Evolutionary conservation across 2,888 invertebrate species (phyloP).

Genomic region (Plagodis pulveraria): DNA sequence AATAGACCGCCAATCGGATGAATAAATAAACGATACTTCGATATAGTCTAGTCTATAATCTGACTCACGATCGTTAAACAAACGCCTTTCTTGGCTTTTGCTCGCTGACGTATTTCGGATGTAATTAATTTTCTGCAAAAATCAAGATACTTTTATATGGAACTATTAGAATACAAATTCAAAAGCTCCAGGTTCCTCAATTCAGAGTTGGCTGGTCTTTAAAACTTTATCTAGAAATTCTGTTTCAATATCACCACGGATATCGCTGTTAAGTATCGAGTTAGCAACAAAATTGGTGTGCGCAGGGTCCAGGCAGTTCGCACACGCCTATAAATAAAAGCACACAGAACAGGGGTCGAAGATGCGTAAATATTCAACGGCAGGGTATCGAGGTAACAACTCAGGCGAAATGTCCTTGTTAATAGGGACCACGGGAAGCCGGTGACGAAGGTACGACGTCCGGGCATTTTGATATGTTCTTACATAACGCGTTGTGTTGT

Average conservation of each 20-base stretch:
- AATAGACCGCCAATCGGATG: constrained; percentile 26
- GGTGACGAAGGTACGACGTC: constrained; percentile 46
- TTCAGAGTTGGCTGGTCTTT: too few species aligned
- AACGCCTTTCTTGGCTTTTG: not conserved
- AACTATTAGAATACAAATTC: too few species aligned
- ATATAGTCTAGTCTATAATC: constrained; percentile 17
- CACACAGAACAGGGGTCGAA: constrained; percentile 42
- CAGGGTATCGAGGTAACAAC: constrained; percentile 45
- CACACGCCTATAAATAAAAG: constrained; percentile 41
- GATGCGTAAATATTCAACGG: constrained; percentile 51
- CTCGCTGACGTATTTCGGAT: not conserved
- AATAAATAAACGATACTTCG: constrained; percentile 20
- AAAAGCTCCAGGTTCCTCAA: too few species aligned
- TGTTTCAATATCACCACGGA: not conserved
- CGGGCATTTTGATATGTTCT: constrained; percentile 25
- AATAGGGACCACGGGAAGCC: constrained; percentile 47
- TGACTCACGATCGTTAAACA: constrained; percentile 5
- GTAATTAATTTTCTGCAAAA: not conserved
- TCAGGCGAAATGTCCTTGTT: constrained; percentile 53
- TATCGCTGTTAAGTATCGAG: not conserved
- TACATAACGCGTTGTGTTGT: constrained; percentile 37
- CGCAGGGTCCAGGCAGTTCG: constrained; percentile 2
- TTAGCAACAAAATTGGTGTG: constrained; percentile 8
- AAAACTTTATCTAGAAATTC: not conserved
- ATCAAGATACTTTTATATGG: too few species aligned